These are phyloP conservation scores for Ochropleura leucogaster DNA, from an alignment of 2,888 invertebrate genomes.

Conservation along the genomic window DNA sequence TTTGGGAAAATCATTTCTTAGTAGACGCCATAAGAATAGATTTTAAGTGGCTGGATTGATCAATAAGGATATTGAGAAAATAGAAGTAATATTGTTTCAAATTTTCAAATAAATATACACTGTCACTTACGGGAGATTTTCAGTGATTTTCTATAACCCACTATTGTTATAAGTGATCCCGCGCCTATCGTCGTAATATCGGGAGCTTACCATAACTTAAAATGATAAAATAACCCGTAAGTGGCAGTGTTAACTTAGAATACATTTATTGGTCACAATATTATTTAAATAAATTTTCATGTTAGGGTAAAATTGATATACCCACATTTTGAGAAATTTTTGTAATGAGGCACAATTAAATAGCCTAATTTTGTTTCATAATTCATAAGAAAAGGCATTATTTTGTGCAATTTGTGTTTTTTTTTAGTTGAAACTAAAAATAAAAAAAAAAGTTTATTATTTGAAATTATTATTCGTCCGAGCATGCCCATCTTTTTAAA, in stretches of 20 bases:
- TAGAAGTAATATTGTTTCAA: not conserved
- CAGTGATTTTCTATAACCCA: no score
- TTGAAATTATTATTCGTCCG: conserved; percentile 27
- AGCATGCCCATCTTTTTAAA: conserved; percentile 62
- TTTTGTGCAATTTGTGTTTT: conserved; percentile 36
- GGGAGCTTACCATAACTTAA: no score
- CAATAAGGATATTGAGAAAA: not conserved
- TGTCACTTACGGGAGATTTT: no score
- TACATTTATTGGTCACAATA: not conserved
- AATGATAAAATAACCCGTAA: no score
- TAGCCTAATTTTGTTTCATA: conserved; percentile 47
- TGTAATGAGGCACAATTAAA: conserved; percentile 30
- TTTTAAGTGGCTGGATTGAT: not conserved
- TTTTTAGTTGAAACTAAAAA: conserved; percentile 30
- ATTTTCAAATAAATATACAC: no score
- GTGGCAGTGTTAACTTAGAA: no score
- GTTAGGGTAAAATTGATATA: not conserved
- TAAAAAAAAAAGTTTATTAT: not conserved
- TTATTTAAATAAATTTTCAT: not conserved
- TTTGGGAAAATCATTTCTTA: not conserved
- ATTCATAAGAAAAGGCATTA: conserved; percentile 50
- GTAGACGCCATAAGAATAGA: not conserved
- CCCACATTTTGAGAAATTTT: not conserved
- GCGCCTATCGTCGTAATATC: no score
- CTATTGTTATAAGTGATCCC: no score